Percentiles rank a stretch among this genome's conserved stretches.
Evolutionary conservation across 2,888 invertebrate species (phyloP).

Genomic region (Clusia tigrina): DNA sequence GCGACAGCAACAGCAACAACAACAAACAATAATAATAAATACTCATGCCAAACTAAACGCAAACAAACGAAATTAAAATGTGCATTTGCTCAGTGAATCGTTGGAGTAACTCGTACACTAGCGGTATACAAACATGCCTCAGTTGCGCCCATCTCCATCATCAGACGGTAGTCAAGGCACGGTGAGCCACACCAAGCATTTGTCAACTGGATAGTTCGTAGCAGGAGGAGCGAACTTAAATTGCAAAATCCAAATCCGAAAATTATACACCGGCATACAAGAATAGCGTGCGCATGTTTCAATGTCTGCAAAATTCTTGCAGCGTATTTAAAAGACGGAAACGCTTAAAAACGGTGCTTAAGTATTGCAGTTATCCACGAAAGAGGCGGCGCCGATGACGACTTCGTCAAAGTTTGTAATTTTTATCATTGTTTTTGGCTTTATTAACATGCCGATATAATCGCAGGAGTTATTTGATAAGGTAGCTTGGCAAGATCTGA

Average conservation of each 20-base stretch:
- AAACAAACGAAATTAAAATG: slow-evolving; percentile 20
- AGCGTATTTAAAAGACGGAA: slow-evolving; percentile 2
- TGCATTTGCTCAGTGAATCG: not conserved
- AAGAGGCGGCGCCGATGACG: slow-evolving; percentile 19
- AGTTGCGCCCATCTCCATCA: too few species aligned
- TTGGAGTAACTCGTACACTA: not conserved
- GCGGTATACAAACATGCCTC: not conserved
- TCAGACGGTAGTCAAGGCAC: too few species aligned
- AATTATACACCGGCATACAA: not conserved
- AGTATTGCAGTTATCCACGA: slow-evolving; percentile 21
- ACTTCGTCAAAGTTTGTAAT: slow-evolving; percentile 18
- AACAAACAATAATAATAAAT: too few species aligned
- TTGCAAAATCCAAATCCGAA: too few species aligned
- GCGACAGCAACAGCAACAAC: slow-evolving; percentile 27
- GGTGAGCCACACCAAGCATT: not conserved
- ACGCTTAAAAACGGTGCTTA: not conserved
- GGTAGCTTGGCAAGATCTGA: not conserved
- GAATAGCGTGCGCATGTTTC: not conserved
- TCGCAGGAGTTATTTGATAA: not conserved
- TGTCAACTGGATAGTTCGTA: not conserved
- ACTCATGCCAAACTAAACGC: too few species aligned
- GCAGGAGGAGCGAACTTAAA: too few species aligned
- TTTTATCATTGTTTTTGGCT: not conserved
- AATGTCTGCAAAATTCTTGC: not conserved
- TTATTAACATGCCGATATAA: not conserved